Conservation (phyloP, 2,113 vertebrate species). For the Melospiza melodia region DNA sequence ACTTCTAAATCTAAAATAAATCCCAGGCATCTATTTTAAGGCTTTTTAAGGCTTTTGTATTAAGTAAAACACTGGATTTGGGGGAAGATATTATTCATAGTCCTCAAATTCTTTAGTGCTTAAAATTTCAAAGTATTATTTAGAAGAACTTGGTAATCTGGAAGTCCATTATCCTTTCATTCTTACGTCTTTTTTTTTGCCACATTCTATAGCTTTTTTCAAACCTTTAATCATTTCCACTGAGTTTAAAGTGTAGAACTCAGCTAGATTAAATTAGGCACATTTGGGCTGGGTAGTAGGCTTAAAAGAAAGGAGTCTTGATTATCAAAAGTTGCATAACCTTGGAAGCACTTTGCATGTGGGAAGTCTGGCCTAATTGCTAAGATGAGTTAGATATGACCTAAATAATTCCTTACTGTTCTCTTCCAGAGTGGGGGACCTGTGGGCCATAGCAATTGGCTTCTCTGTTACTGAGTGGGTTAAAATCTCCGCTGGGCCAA, state of each 20-base stretch:
- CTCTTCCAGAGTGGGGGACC: neutral
- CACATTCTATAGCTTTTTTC: neutral
- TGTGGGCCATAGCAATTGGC: neutral
- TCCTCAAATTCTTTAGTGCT: neutral
- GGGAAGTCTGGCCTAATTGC: neutral
- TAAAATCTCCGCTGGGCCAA: neutral
- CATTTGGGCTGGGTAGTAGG: neutral
- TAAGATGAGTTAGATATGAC: neutral
- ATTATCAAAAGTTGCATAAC: neutral
- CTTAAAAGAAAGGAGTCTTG: neutral
- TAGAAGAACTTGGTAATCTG: neutral
- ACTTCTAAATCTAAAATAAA: slow-evolving; percentile 45
- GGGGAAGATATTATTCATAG: neutral
- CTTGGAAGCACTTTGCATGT: neutral
- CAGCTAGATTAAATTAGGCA: neutral
- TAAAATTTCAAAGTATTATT: slow-evolving; percentile 8
- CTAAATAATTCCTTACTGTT: neutral
- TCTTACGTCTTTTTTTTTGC: fast-evolving
- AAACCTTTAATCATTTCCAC: neutral
- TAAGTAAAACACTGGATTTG: neutral
- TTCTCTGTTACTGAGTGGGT: neutral
- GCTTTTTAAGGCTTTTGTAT: neutral
- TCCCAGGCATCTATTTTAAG: neutral
- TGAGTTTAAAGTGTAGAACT: neutral
- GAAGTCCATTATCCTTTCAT: neutral